These are phyloP conservation scores for Tricholauxania praeusta DNA, from an alignment of 2,888 invertebrate species.

Conservation along the genomic window DNA sequence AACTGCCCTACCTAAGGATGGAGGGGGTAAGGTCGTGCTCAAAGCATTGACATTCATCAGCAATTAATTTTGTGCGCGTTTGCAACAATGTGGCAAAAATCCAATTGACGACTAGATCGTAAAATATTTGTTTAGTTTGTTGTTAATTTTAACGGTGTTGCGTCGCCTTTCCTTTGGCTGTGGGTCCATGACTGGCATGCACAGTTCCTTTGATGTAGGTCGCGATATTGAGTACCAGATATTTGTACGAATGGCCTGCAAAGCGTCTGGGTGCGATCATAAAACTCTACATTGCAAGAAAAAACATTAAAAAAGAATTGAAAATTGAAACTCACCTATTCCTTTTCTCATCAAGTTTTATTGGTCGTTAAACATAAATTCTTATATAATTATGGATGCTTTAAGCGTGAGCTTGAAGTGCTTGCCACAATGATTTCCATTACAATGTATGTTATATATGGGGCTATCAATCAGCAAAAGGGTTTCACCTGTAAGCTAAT, in stretches of 20 bases:
- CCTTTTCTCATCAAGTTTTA: constrained; percentile 65
- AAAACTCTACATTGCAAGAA: neutral
- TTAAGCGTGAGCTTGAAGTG: constrained; percentile 68
- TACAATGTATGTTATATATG: too few species aligned
- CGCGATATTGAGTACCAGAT: neutral
- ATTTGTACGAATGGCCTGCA: neutral
- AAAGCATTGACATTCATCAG: constrained; percentile 61
- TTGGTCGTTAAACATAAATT: constrained; percentile 63
- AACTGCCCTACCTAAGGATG: constrained; percentile 18
- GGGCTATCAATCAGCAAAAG: too few species aligned
- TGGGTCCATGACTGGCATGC: neutral
- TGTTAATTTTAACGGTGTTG: constrained; percentile 37
- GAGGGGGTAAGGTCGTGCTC: neutral
- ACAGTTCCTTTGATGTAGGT: constrained; percentile 40
- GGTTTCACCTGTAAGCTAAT: too few species aligned
- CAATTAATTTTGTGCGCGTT: constrained; percentile 65
- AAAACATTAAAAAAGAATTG: neutral
- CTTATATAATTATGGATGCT: constrained; percentile 63
- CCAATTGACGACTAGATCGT: constrained; percentile 60
- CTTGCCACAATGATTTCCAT: constrained; percentile 41
- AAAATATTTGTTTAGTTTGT: constrained; percentile 49
- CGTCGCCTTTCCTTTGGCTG: constrained; percentile 25
- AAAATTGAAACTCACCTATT: constrained; percentile 40
- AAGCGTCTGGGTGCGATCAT: neutral
- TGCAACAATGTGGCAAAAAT: constrained; percentile 62